phyloP scores from a whole-genome alignment of 2,797 vertebrate species.

The Dermochelys coriacea region DNA sequence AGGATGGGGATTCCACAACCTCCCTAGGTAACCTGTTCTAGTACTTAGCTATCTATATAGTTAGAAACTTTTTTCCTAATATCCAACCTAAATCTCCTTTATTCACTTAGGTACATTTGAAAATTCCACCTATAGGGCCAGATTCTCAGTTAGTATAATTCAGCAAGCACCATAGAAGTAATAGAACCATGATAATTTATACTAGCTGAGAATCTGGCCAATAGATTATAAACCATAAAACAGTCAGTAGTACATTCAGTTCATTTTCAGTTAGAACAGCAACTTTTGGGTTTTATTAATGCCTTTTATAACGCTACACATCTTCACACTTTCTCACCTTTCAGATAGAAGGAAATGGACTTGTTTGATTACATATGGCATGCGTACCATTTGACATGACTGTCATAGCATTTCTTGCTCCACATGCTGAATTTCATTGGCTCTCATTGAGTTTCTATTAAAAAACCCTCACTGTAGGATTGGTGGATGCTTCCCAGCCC shows the following conservation, averaged over 20 bases:
- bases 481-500: not conserved
- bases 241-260: not conserved
- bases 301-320: not conserved
- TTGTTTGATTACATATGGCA: not conserved
- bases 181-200: not conserved
- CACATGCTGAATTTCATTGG: not conserved
- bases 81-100: not conserved
- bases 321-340: not conserved
- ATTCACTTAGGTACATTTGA: not conserved
- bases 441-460: not conserved
- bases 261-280: not conserved
- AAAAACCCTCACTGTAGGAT: not conserved
- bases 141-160: conserved; percentile 19
- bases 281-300: not conserved
- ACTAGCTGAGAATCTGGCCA: not conserved
- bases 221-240: not conserved
- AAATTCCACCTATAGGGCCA: not conserved
- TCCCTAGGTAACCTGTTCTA: not conserved
- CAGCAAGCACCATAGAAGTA: not conserved
- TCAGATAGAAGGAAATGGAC: not conserved
- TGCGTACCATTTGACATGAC: not conserved
- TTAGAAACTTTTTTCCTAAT: not conserved
- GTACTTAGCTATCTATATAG: not conserved
- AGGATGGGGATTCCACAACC: too few species aligned
- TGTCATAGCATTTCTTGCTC: not conserved